These are phyloP conservation scores for Byasa hedistus DNA, from an alignment of 2,888 invertebrate species.

Conservation along the genomic window DNA sequence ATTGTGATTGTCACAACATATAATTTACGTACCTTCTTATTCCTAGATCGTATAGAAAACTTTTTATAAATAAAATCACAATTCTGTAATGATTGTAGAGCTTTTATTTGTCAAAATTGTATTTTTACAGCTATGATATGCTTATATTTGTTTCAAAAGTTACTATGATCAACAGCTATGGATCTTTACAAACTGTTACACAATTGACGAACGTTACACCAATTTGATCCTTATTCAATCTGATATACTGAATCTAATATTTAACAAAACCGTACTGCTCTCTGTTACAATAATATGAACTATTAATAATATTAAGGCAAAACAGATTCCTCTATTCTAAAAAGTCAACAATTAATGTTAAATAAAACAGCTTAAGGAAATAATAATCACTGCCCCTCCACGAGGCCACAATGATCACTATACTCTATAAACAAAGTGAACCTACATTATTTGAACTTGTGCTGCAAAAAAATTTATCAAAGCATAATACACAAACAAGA, in stretches of 20 bases:
- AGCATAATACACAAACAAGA: slow-evolving; percentile 57
- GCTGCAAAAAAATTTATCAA: slow-evolving; percentile 62
- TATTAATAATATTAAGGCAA: slow-evolving; percentile 77
- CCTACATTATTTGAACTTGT: slow-evolving; percentile 79
- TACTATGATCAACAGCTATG: slow-evolving; percentile 81
- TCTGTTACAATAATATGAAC: slow-evolving; percentile 70
- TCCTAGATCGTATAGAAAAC: slow-evolving; percentile 1
- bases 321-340: slow-evolving; percentile 78
- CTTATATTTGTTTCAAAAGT: slow-evolving; percentile 88
- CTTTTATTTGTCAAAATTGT: slow-evolving; percentile 91
- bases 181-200: slow-evolving; percentile 66
- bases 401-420: slow-evolving; percentile 57
- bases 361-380: slow-evolving; percentile 74
- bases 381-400: slow-evolving; percentile 53
- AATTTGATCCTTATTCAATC: slow-evolving; percentile 61
- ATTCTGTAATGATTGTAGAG: slow-evolving; percentile 80
- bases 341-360: slow-evolving; percentile 78
- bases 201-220: slow-evolving; percentile 75
- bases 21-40: slow-evolving; percentile 41
- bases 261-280: slow-evolving; percentile 74
- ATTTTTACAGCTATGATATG: slow-evolving; percentile 96
- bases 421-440: slow-evolving; percentile 76
- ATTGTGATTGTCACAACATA: not conserved
- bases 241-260: slow-evolving; percentile 67
- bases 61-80: slow-evolving; percentile 52